Evolutionary conservation across 2,797 vertebrate species (phyloP).

Genomic region (Acanthopagrus latus): DNA sequence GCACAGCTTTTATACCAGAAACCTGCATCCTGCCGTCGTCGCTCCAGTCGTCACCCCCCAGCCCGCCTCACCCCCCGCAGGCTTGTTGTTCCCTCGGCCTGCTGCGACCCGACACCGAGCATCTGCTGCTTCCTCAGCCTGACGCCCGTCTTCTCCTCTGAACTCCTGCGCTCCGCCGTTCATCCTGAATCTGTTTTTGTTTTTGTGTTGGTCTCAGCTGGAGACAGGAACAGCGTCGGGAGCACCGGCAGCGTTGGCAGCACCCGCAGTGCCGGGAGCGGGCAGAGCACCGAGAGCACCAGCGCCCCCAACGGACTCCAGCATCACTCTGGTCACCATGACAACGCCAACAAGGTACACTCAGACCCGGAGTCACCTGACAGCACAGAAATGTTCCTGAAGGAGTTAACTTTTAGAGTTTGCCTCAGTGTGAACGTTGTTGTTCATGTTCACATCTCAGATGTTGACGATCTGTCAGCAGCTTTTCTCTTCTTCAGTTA

Average conservation of each 20-base stretch:
- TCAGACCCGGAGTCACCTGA: not conserved
- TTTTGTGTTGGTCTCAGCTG: slow-evolving; percentile 65
- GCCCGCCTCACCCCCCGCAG: slow-evolving; percentile 2
- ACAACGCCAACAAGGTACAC: slow-evolving; percentile 70
- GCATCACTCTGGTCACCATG: slow-evolving; percentile 58
- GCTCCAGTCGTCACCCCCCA: not conserved
- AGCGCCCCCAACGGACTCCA: slow-evolving; percentile 73
- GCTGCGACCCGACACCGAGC: slow-evolving; percentile 12
- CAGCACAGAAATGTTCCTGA: too few species aligned
- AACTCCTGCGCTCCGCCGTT: rapidly evolving
- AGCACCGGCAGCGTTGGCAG: slow-evolving; percentile 95
- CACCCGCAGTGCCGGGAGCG: slow-evolving; percentile 96
- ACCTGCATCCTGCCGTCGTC: slow-evolving; percentile 19
- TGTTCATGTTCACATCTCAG: too few species aligned
- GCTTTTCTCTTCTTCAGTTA: not conserved
- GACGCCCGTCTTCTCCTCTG: not conserved
- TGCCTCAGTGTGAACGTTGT: too few species aligned
- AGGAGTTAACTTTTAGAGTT: too few species aligned
- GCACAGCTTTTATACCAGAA: slow-evolving; percentile 49
- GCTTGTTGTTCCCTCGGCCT: not conserved
- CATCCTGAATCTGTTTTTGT: not conserved
- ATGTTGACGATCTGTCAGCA: not conserved
- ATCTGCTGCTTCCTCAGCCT: slow-evolving; percentile 33
- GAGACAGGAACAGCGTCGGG: slow-evolving; percentile 96
- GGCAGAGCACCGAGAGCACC: slow-evolving; percentile 95